phyloP scores from a whole-genome alignment of 2,797 vertebrate genomes.

The Knipowitschia caucasica region DNA sequence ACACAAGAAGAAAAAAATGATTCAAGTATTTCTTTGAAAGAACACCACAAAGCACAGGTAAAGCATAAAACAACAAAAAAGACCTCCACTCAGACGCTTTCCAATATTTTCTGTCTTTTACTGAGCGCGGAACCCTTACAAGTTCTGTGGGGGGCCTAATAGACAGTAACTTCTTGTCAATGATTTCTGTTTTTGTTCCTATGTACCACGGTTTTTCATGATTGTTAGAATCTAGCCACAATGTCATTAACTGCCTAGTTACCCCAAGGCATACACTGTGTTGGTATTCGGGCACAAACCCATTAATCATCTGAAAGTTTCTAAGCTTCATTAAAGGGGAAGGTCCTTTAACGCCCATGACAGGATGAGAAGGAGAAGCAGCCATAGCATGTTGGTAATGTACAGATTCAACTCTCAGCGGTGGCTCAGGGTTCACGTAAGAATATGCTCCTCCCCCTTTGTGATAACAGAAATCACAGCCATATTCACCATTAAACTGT shows the following conservation, averaged over 20 bases:
- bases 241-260: constrained; percentile 3
- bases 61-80: constrained; percentile 21
- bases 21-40: constrained; percentile 22
- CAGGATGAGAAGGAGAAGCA: constrained; percentile 15
- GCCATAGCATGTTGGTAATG: constrained; percentile 29
- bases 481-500: constrained; percentile 32
- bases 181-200: neutral
- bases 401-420: constrained; percentile 17
- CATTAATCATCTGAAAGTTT: constrained; percentile 34
- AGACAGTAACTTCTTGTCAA: neutral
- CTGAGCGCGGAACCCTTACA: constrained; percentile 15
- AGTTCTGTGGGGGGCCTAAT: constrained; percentile 22
- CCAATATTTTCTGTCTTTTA: constrained; percentile 21
- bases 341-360: constrained; percentile 21
- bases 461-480: constrained; percentile 31
- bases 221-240: neutral
- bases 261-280: constrained; percentile 35
- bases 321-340: constrained; percentile 28
- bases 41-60: constrained; percentile 15
- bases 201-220: neutral
- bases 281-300: constrained; percentile 34
- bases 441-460: constrained; percentile 16
- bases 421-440: constrained; percentile 16
- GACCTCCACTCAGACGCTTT: constrained; percentile 27
- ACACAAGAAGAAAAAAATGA: constrained; percentile 23